A percentile compares a stretch with the other conserved stretches of the same genome.
Conservation (phyloP, 1,140 invertebrate species). For the Wiebesia pumilae region DNA sequence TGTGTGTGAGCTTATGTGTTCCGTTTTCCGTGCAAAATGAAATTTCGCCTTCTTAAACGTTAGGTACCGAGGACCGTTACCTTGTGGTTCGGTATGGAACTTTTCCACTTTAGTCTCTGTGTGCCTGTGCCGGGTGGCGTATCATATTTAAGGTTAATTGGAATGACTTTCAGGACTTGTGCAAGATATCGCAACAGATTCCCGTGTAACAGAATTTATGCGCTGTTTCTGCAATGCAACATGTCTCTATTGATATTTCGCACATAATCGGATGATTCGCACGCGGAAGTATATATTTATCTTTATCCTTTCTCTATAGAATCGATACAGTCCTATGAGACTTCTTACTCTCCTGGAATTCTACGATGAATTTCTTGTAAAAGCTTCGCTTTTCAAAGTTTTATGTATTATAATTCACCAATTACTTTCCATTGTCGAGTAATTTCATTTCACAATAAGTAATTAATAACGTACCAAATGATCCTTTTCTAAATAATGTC, state of each 20-base stretch:
- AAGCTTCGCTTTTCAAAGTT: no score
- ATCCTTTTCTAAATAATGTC: no score
- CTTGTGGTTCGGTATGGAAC: conserved; percentile 27
- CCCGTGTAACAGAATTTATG: neutral
- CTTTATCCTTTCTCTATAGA: neutral
- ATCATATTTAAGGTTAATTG: conserved; percentile 45
- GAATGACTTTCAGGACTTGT: neutral
- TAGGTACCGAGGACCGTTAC: conserved; percentile 14
- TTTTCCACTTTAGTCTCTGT: conserved; percentile 6
- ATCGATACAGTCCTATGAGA: neutral
- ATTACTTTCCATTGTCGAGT: no score
- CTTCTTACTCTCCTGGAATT: neutral
- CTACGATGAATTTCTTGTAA: no score
- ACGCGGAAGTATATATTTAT: neutral
- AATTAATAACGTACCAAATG: no score
- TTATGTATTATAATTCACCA: no score
- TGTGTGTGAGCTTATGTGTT: neutral
- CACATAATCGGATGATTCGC: neutral
- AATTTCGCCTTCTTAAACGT: conserved; percentile 13
- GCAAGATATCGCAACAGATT: neutral
- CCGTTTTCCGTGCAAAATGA: conserved; percentile 40
- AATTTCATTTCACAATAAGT: no score
- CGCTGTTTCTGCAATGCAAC: neutral
- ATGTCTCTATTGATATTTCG: conserved; percentile 3
- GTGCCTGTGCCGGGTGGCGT: neutral